These are phyloP conservation scores for Notocelia uddmanniana DNA, from an alignment of 2,888 invertebrate species.

Conservation along the genomic window DNA sequence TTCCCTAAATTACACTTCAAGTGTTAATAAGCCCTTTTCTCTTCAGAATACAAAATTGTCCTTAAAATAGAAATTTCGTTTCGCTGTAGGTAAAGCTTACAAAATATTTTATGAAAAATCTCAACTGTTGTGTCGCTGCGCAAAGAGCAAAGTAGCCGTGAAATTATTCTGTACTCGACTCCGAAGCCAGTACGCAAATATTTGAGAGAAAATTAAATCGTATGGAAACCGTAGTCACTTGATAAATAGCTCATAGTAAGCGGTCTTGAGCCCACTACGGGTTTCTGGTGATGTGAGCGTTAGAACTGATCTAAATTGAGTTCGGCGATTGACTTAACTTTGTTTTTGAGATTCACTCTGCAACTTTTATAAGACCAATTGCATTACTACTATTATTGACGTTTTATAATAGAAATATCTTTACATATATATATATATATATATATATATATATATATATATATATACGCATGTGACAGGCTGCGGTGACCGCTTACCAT, in stretches of 20 bases:
- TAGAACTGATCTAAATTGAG: conserved; percentile 1
- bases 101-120: conserved; percentile 44
- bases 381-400: too few relatives aligned
- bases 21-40: conserved; percentile 24
- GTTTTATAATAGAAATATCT: too few relatives aligned
- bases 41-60: conserved; percentile 11
- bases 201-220: conserved; percentile 58
- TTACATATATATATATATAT: too few relatives aligned
- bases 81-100: conserved; percentile 23
- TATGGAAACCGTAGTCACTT: conserved; percentile 55
- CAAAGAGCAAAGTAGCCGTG: conserved; percentile 57
- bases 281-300: conserved; percentile 20
- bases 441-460: too few relatives aligned
- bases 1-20: conserved; percentile 20
- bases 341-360: not conserved
- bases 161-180: conserved; percentile 59
- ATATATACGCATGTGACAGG: too few relatives aligned
- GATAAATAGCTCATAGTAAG: conserved; percentile 39
- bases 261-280: conserved; percentile 25
- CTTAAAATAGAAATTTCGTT: conserved; percentile 30
- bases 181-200: conserved; percentile 53
- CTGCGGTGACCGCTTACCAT: too few relatives aligned
- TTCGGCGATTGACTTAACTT: not conserved
- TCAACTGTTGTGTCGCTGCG: conserved; percentile 37
- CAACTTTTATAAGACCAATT: not conserved